Base-by-base conservation (phyloP, 2,888 invertebrate species). In the Busseola fusca region DNA sequence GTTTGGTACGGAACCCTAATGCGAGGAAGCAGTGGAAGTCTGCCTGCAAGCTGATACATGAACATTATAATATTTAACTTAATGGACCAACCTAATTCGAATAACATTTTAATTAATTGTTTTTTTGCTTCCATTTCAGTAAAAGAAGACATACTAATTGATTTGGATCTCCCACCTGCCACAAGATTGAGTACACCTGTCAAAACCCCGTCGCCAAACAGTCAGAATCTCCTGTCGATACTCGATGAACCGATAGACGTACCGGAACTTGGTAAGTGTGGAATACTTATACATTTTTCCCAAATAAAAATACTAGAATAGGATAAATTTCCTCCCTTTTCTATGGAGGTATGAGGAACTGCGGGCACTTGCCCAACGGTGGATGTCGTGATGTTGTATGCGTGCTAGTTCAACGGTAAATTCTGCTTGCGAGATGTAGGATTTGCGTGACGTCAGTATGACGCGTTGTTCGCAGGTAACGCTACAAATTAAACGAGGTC, bases 181-280 rank as follows among this genome's bases (percentile, higher is more conserved):
- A 96, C 89, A 5, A 89, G 88, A 68, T 72, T 84, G 45, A 86
- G 87, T 27, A 84, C 90, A 7, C 88, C 92, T 0, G 80, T 80
- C 25, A 91, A 88, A 48, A 89, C 87, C 27, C n/a, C 76, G 5
- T 58, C 74, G 37, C 68, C 89, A 3, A 74, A 85, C 4, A 87
- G 83, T 56, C 87, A 85, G 27, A 91, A 89, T 63, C 81, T 86
- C 64, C 82, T 91, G 5, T 97, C 97, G 25, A 93, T 98, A 80
- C 92, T 98, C 0, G 98, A 98, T 89, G 97, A 97, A 82, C 97
- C 98, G 0, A 97, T 97, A 67, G 97, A 97, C 90, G 96, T 97
- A 60, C 97, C 97, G 1, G 95, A 96, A 93, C 87, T 96, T 78
- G 93, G 96, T 96, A 87, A 90, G 90, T 87, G 40, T 84, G 4